These are phyloP conservation scores for Agonopterix subpropinquella DNA, from an alignment of 2,888 invertebrate genomes.

Conservation along the genomic window DNA sequence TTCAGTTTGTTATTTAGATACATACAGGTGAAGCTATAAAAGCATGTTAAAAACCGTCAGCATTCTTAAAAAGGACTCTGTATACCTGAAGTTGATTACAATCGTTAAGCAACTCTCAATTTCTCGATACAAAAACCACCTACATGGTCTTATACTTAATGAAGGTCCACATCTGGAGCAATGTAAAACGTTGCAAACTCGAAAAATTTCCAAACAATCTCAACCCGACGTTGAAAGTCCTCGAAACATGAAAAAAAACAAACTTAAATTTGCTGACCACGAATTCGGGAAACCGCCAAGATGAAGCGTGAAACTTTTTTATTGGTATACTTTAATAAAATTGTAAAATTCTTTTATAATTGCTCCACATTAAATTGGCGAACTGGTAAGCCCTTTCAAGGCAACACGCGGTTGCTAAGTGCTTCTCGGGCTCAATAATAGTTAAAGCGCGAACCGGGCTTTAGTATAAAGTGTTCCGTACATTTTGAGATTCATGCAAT, in stretches of 20 bases:
- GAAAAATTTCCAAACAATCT: slow-evolving; percentile 16
- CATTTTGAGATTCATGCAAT: too few species aligned
- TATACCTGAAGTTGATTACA: too few species aligned
- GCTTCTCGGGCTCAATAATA: neutral
- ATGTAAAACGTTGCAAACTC: slow-evolving; percentile 12
- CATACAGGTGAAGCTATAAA: too few species aligned
- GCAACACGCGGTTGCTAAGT: slow-evolving; percentile 26
- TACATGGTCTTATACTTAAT: neutral
- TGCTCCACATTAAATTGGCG: slow-evolving; percentile 42
- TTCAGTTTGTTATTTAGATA: too few species aligned
- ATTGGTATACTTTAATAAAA: slow-evolving; percentile 10
- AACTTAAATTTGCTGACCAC: slow-evolving; percentile 1
- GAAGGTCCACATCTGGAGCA: slow-evolving; percentile 7
- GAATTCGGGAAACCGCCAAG: neutral
- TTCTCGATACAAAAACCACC: too few species aligned
- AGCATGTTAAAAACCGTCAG: too few species aligned
- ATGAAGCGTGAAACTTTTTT: neutral
- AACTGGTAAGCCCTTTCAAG: slow-evolving; percentile 38
- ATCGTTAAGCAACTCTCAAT: too few species aligned
- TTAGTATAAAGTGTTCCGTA: too few species aligned
- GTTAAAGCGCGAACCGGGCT: too few species aligned
- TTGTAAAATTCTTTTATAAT: slow-evolving; percentile 27
- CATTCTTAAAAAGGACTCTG: too few species aligned
- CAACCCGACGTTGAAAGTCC: slow-evolving; percentile 2
- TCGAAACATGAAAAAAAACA: slow-evolving; percentile 7